These are phyloP conservation scores for Drosophila merina DNA, from an alignment of 2,888 invertebrate genomes.

Conservation along the genomic window DNA sequence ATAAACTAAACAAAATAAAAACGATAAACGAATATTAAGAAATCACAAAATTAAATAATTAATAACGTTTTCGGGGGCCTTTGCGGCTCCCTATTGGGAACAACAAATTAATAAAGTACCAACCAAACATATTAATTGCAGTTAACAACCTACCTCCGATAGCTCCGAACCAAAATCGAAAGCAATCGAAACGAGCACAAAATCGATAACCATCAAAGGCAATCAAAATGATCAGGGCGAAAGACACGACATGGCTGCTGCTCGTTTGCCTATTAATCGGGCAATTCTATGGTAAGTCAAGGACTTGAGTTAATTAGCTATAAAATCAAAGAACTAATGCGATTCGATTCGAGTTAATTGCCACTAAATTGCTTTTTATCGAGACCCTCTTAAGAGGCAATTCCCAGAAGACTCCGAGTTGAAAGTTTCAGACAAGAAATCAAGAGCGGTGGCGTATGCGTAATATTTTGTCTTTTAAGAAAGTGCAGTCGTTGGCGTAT, in stretches of 20 bases:
- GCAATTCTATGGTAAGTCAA: conserved; percentile 64
- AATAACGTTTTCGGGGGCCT: conserved; percentile 29
- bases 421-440: background rate
- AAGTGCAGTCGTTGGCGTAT: conserved; percentile 1
- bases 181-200: conserved; percentile 20
- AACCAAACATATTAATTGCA: conserved; percentile 72
- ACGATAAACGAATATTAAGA: conserved; percentile 29
- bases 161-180: conserved; percentile 41
- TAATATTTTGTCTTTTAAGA: conserved; percentile 24
- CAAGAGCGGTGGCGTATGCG: conserved; percentile 19
- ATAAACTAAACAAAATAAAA: conserved; percentile 24
- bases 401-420: background rate
- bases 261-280: conserved; percentile 64
- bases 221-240: conserved; percentile 54
- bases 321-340: conserved; percentile 33
- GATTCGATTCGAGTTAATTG: conserved; percentile 11
- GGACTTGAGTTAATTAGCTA: conserved; percentile 25
- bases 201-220: conserved; percentile 12
- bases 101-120: conserved; percentile 63
- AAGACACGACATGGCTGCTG: conserved; percentile 52
- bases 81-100: conserved; percentile 57
- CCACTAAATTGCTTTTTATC: conserved; percentile 12
- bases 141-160: conserved; percentile 74
- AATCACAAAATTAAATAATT: conserved; percentile 23
- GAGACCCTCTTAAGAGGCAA: background rate